These are phyloP conservation scores for Pangasius mekongensis DNA, from an alignment of 2,797 vertebrate species.

Conservation along the genomic window DNA sequence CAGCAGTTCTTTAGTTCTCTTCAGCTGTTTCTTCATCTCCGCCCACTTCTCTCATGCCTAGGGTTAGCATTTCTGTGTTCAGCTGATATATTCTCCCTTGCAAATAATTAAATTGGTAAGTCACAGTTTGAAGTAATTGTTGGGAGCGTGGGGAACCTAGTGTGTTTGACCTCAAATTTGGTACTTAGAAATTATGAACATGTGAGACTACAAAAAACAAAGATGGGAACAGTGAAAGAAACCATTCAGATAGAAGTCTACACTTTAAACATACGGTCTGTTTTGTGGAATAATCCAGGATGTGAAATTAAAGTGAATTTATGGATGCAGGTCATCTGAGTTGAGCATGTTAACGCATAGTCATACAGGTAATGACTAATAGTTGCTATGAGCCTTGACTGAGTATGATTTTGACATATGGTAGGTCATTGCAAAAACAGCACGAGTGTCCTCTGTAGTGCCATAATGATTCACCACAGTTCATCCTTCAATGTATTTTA, in stretches of 20 bases:
- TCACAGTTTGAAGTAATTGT: conserved; percentile 8
- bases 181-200: not conserved
- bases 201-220: not conserved
- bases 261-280: conserved; percentile 1
- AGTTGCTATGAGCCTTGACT: conserved; percentile 60
- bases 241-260: not conserved
- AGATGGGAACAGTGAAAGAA: not conserved
- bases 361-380: conserved; percentile 63
- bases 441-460: conserved; percentile 66
- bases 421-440: conserved; percentile 61
- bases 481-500: conserved; percentile 68
- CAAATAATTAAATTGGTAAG: conserved; percentile 5
- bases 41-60: not conserved
- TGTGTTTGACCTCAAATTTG: not conserved
- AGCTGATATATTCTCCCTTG: conserved; percentile 32
- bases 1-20: conserved; percentile 20
- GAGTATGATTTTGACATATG: conserved; percentile 63
- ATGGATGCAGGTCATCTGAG: conserved; percentile 46
- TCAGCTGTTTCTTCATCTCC: conserved; percentile 25
- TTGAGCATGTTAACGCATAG: conserved; percentile 50
- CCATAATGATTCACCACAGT: conserved; percentile 64
- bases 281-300: conserved; percentile 38
- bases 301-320: conserved; percentile 42
- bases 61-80: not conserved
- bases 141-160: not conserved